Evolutionary conservation across 2,113 vertebrate genomes (phyloP).

Genomic region (Mustela lutreola): DNA sequence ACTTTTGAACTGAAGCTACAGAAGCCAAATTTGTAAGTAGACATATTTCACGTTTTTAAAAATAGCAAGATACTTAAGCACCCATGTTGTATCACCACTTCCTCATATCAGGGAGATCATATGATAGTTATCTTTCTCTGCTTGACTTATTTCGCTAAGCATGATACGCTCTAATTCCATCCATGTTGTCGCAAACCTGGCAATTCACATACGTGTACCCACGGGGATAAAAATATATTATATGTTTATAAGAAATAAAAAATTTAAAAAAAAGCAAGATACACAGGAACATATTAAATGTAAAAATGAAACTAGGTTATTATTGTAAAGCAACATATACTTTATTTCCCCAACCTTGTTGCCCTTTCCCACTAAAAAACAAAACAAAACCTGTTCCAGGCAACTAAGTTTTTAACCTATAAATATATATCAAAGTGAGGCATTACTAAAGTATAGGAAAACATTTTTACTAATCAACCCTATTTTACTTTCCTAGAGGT

Average conservation of each 20-base stretch:
- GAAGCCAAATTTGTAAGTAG: not conserved
- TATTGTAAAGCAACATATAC: constrained; percentile 19
- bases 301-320: not conserved
- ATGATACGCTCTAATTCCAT: too few relatives aligned
- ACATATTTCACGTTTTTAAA: constrained; percentile 32
- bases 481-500: constrained; percentile 26
- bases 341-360: not conserved
- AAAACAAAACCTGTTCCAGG: not conserved
- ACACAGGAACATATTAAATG: not conserved
- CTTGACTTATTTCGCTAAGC: too few relatives aligned
- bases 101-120: too few relatives aligned
- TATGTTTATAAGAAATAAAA: too few relatives aligned
- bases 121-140: too few relatives aligned
- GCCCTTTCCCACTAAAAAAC: not conserved
- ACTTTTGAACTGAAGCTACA: not conserved
- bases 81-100: too few relatives aligned
- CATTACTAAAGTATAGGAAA: not conserved
- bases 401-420: not conserved
- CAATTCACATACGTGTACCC: too few relatives aligned
- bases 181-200: too few relatives aligned
- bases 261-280: not conserved
- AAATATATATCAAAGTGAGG: not conserved
- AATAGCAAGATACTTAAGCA: not conserved
- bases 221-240: too few relatives aligned
- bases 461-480: not conserved